Evolutionary conservation across 2,113 vertebrate species (phyloP), one percentile per base, ranked within the genome.

Genomic region (Catharus bicknelli): DNA sequence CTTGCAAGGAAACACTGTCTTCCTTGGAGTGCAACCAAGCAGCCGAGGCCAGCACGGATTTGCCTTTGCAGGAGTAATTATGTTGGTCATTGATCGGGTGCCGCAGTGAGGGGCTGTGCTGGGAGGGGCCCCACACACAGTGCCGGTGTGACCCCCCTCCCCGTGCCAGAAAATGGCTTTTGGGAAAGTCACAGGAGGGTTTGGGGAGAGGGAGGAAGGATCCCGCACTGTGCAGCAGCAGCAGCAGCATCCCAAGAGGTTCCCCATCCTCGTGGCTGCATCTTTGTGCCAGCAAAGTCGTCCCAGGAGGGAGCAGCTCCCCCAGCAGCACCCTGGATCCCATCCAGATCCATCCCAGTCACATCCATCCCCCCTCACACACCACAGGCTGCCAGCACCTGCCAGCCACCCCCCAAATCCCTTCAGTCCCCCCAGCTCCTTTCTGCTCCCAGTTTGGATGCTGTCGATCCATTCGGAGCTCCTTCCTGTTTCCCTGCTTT

Each of bases 1-100:
- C 96, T 93, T 42, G 90, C 91, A 94, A 96, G 89, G 93, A 94
- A 96, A 81, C 90, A 22, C 86, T 84, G 90, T 42, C 93, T 93
- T 94, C 93, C 88, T 85, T 82, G 89, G 95, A 95, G 59, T 7
- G 4, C 2, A 2, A 42, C 90, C 94, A 76, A 94, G 61, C 76
- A 92, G 90, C 21, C 67, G 38, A 51, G 83, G 85, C 85, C 26
- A 1, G 92, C 93, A 79, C 43, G 5, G 95, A 92, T 96, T 94
- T 94, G 90, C 91, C 84, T 95, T 36, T 91, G 88, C 94, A 82
- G 83, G 78, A 86, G 82, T 50, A 63, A 96, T 95, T 42, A 18
- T 34, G 76, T 45, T 67, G 75, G 59, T 18, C 84, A 82, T 91
- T 1, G 16, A 82, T 30, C 7, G 4, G 42, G 30, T 30, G 76